phyloP scores from a whole-genome alignment of 1,140 invertebrate species.

The Cherax destructor region DNA sequence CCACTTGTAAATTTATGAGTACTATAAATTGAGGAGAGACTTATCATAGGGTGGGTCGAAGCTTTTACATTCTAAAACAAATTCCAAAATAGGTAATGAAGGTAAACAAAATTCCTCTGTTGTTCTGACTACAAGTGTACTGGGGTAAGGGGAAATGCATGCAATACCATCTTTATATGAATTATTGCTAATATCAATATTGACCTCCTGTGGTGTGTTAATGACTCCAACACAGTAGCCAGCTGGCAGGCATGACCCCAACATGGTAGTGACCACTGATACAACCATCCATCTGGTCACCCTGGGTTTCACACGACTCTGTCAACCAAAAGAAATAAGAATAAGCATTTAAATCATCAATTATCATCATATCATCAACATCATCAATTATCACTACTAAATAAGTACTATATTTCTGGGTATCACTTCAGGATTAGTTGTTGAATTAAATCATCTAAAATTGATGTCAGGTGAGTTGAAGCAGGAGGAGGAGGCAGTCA shows the following conservation, averaged over 20 bases:
- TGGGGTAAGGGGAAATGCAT: background rate
- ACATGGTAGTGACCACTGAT: background rate
- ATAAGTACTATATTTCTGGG: too few relatives aligned
- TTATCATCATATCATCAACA: too few relatives aligned
- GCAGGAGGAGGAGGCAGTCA: too few relatives aligned
- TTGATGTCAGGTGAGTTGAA: too few relatives aligned
- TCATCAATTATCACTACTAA: too few relatives aligned
- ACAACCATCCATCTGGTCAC: constrained; percentile 25
- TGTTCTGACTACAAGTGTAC: background rate
- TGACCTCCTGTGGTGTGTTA: constrained; percentile 57
- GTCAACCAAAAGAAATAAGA: too few relatives aligned
- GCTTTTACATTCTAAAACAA: background rate
- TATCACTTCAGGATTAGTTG: too few relatives aligned
- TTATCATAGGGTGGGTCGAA: too few relatives aligned
- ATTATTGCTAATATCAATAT: background rate
- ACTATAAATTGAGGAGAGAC: too few relatives aligned
- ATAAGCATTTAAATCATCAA: too few relatives aligned
- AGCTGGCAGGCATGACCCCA: constrained; percentile 36
- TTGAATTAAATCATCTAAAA: too few relatives aligned
- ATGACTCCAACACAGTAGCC: constrained; percentile 55
- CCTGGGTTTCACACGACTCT: background rate
- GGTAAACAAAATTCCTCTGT: background rate
- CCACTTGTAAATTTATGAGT: too few relatives aligned
- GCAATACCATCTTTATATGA: background rate
- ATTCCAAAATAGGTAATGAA: background rate